Evolutionary conservation across 1,140 invertebrate genomes (phyloP).

Genomic region (Drosophila kikkawai): DNA sequence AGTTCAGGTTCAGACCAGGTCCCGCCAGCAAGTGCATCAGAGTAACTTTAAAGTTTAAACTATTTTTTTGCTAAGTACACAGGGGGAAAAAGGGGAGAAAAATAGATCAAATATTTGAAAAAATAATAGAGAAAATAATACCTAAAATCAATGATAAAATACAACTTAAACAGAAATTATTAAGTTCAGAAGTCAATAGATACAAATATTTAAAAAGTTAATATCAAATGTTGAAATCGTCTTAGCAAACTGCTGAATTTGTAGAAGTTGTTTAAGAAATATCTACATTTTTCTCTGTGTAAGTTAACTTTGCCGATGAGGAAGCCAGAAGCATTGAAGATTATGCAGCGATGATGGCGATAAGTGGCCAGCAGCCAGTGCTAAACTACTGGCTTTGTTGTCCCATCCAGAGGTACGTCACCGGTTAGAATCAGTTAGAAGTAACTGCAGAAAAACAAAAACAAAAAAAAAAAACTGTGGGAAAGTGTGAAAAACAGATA

Average conservation of each 20-base stretch:
- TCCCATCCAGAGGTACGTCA: slow-evolving; percentile 37
- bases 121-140: background rate
- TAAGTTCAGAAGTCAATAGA: background rate
- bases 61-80: background rate
- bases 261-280: background rate
- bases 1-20: slow-evolving; percentile 36
- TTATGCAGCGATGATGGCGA: slow-evolving; percentile 46
- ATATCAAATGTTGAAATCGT: fast-evolving
- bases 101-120: too few relatives aligned
- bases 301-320: background rate
- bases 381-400: slow-evolving; percentile 59
- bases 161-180: background rate
- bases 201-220: background rate
- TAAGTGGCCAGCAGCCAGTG: slow-evolving; percentile 36
- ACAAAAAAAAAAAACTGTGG: slow-evolving; percentile 15
- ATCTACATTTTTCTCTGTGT: background rate
- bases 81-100: too few relatives aligned
- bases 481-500: slow-evolving; percentile 44
- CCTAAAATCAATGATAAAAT: background rate
- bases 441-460: background rate
- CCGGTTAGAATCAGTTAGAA: slow-evolving; percentile 19
- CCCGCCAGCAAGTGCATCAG: slow-evolving; percentile 36
- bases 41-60: slow-evolving; percentile 16
- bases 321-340: slow-evolving; percentile 9
- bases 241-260: background rate